Base-by-base conservation (phyloP, 2,888 invertebrate species). In the Ernsta delagoae region DNA sequence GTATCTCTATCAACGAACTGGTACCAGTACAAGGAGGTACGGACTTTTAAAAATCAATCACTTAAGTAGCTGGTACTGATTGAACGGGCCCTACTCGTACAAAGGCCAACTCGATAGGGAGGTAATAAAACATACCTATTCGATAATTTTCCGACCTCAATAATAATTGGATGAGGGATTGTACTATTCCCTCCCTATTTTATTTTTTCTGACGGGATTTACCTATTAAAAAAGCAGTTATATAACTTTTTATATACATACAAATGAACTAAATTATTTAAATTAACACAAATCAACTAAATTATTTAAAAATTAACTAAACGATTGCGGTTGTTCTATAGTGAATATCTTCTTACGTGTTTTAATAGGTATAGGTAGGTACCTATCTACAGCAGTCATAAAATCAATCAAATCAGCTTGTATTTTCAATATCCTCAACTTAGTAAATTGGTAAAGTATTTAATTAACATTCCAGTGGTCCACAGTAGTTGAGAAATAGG, bases 1-100 rank as follows among this genome's bases (percentile, higher is more conserved):
- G 68, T 57, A 69, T 69, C 63, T 69, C 63, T 59, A 53, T 64
- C 69, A 69, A 54, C 41, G 62, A 57, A 69, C 16, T 69, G 62
- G 68, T 69, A 69, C 68, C 68, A 63, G 68, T 59, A 63, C 68
- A 69, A 41, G 63, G 41, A 63, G 89, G 92, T 79, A 88, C 92
- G 68, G 84, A 80, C 79, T 81, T 87, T 85, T 83, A 83, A 86
- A 89, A 90, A 91, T 90, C 90, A 92, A 92, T 92, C 92, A 91
- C 87, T 88, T 83, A 86, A 86, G 85, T 86, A 83, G 86, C 84
- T 90, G 92, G 91, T 81, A 92, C 92, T 90, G 86, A 92, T 92
- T 90, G 92, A 89, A 92, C 92, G 84, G 71, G 75, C 72, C n/a
- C n/a, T n/a, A n/a, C n/a, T n/a, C 75, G 72, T 71, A 86, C 83